These are phyloP conservation scores for Mantis religiosa DNA, from an alignment of 2,888 invertebrate genomes.

Conservation along the genomic window DNA sequence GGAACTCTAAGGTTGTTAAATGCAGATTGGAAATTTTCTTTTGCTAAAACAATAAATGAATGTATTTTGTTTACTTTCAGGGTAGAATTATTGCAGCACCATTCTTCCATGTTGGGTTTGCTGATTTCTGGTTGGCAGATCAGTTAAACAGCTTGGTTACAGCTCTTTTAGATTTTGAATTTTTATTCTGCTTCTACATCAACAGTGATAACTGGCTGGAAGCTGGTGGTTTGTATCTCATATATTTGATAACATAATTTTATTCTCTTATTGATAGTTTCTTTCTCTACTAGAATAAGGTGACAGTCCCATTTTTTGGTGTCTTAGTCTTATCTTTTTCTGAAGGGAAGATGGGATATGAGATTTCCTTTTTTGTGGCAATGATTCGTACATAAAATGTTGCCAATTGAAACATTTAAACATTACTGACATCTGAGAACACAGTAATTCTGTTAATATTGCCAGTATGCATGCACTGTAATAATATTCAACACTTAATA, in stretches of 20 bases:
- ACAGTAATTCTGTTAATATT: too few relatives aligned
- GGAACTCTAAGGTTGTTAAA: too few relatives aligned
- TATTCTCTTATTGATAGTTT: neutral
- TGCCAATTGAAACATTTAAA: too few relatives aligned
- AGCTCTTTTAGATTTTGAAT: conserved; percentile 90
- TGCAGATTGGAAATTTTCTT: too few relatives aligned
- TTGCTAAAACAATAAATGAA: too few relatives aligned
- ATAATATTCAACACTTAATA: too few relatives aligned
- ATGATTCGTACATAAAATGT: too few relatives aligned
- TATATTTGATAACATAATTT: neutral
- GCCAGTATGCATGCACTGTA: too few relatives aligned
- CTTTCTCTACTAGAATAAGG: neutral
- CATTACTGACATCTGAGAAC: too few relatives aligned
- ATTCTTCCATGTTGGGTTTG: conserved; percentile 89
- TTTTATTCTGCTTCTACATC: conserved; percentile 86
- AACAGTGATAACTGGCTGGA: conserved; percentile 70
- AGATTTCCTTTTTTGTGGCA: too few relatives aligned
- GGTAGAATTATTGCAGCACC: conserved; percentile 84
- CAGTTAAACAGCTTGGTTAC: conserved; percentile 90
- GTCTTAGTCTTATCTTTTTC: neutral
- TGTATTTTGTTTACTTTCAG: conserved; percentile 46
- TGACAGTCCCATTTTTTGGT: neutral
- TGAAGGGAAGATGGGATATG: too few relatives aligned
- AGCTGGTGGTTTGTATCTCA: conserved; percentile 50
- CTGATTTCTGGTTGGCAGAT: conserved; percentile 98